These are phyloP conservation scores for Anticlea derivata DNA, from an alignment of 2,888 invertebrate species.

Conservation along the genomic window DNA sequence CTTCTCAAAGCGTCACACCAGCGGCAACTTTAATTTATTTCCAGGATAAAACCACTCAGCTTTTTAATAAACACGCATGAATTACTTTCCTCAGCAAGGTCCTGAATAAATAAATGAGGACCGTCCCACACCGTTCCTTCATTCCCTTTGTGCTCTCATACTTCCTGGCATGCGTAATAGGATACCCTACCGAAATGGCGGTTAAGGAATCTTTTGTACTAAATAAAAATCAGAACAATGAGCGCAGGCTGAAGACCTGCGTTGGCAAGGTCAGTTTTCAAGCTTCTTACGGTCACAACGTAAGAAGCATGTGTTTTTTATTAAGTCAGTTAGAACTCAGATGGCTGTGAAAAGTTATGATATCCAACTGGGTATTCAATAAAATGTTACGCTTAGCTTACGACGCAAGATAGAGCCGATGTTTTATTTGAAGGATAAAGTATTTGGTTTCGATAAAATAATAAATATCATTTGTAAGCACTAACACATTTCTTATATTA, in stretches of 20 bases:
- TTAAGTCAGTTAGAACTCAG: constrained; percentile 32
- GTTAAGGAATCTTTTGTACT: constrained; percentile 65
- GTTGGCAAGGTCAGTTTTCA: constrained; percentile 40
- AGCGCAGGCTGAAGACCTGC: constrained; percentile 45
- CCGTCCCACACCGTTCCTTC: constrained; percentile 67
- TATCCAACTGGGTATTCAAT: constrained; percentile 36
- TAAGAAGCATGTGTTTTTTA: constrained; percentile 41
- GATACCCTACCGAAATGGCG: constrained; percentile 69
- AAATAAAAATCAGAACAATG: constrained; percentile 68
- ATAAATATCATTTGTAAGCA: constrained; percentile 8
- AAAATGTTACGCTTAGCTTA: constrained; percentile 37
- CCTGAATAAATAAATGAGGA: constrained; percentile 78
- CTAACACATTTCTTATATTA: neutral
- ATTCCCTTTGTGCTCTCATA: constrained; percentile 67
- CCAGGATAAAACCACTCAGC: constrained; percentile 61
- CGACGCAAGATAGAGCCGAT: constrained; percentile 31
- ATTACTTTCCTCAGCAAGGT: constrained; percentile 67
- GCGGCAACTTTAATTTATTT: constrained; percentile 53
- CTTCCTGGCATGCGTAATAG: constrained; percentile 75
- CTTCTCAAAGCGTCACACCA: constrained; percentile 31
- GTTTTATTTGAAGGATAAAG: constrained; percentile 33
- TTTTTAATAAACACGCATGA: constrained; percentile 77
- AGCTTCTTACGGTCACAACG: constrained; percentile 30
- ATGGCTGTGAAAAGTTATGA: constrained; percentile 35
- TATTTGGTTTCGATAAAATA: constrained; percentile 19